Percentiles rank a stretch among this genome's conserved stretches.
Conservation (phyloP, 1,140 invertebrate genomes). For the Chelonus insularis region DNA sequence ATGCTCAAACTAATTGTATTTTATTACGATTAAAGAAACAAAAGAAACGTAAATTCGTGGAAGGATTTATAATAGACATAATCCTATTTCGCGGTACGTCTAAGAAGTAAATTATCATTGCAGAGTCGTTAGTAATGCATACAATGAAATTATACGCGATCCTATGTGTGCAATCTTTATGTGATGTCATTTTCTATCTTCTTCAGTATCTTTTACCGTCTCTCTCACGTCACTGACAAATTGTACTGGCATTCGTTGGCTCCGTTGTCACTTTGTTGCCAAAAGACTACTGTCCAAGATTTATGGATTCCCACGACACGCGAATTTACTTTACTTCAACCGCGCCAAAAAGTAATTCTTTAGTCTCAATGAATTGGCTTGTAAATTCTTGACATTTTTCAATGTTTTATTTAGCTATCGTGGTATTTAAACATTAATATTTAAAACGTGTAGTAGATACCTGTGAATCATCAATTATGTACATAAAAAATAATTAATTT, state of each 20-base stretch:
- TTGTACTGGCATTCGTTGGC: constrained; percentile 35
- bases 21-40: no score
- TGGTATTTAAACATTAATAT: no score
- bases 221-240: constrained; percentile 41
- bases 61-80: background rate
- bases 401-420: no score
- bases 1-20: no score
- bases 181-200: background rate
- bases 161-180: no score
- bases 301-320: constrained; percentile 12
- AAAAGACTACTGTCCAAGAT: constrained; percentile 37
- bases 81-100: constrained; percentile 28
- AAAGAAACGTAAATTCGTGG: background rate
- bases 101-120: constrained; percentile 34
- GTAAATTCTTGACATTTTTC: background rate
- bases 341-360: background rate
- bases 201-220: background rate
- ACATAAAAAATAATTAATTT: no score
- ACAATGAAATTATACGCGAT: constrained; percentile 31
- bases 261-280: constrained; percentile 38
- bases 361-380: background rate
- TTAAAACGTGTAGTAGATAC: no score
- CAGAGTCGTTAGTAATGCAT: constrained; percentile 32
- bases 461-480: no score
- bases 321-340: constrained; percentile 7